Evolutionary conservation across 2,113 vertebrate genomes (phyloP).

Genomic region (Columba janthina): DNA sequence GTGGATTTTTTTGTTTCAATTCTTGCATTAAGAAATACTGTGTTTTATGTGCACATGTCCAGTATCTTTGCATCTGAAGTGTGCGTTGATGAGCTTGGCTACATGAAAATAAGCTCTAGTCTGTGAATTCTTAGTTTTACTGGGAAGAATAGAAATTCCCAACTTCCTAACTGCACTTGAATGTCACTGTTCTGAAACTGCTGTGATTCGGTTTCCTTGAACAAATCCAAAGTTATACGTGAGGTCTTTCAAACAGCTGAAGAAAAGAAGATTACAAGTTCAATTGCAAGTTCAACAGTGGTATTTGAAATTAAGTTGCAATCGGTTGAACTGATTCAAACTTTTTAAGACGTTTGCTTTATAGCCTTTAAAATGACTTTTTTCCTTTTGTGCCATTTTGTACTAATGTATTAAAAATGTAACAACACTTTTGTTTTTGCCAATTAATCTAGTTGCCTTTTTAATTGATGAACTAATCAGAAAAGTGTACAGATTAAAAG

Average conservation of each 20-base stretch:
- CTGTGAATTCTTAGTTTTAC: slow-evolving; percentile 8
- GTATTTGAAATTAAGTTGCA: background rate
- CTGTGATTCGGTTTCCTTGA: background rate
- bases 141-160: slow-evolving; percentile 20
- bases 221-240: background rate
- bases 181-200: slow-evolving; percentile 25
- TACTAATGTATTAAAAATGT: slow-evolving; percentile 55
- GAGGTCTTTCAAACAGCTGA: background rate
- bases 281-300: slow-evolving; percentile 10
- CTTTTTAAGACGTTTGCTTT: background rate
- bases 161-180: slow-evolving; percentile 16
- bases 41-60: background rate
- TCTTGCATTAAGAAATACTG: background rate
- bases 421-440: slow-evolving; percentile 45
- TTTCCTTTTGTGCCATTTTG: slow-evolving; percentile 62
- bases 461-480: slow-evolving; percentile 63
- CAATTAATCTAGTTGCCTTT: slow-evolving; percentile 66
- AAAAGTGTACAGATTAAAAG: slow-evolving; percentile 46
- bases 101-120: background rate
- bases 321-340: background rate
- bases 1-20: background rate
- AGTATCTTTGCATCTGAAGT: background rate
- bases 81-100: background rate
- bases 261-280: background rate
- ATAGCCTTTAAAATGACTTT: slow-evolving; percentile 30